Evolutionary conservation across 2,113 vertebrate genomes (phyloP).

Genomic region (Climacteris rufus): DNA sequence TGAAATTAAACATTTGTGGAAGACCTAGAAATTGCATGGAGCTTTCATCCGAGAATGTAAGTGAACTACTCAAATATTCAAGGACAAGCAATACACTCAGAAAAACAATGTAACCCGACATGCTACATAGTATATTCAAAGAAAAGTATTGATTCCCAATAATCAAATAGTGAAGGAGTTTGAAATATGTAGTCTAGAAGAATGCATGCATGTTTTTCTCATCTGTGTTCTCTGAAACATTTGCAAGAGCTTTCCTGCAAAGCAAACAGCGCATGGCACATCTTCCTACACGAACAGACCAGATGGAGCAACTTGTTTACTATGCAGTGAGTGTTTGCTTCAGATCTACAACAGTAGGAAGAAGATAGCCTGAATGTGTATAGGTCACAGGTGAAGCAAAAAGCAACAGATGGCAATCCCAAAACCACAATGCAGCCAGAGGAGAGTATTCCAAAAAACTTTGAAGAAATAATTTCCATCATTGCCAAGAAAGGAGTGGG

Average conservation of each 20-base stretch:
- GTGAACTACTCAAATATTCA: background rate
- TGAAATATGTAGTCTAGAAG: background rate
- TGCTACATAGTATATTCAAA: background rate
- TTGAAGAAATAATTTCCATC: background rate
- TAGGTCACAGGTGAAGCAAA: background rate
- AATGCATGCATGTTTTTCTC: background rate
- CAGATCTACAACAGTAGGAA: background rate
- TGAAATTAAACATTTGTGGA: background rate
- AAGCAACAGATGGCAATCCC: background rate
- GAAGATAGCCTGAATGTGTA: background rate
- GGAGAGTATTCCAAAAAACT: background rate
- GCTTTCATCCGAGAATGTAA: background rate
- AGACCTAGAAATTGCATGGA: background rate
- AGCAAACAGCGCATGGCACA: background rate
- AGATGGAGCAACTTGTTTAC: slow-evolving; percentile 21
- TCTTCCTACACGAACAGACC: background rate
- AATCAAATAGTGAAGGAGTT: background rate
- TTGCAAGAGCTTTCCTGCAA: background rate
- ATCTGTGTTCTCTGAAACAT: background rate
- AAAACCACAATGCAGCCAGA: background rate
- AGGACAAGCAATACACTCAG: background rate
- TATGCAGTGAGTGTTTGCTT: background rate
- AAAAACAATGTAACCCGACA: background rate
- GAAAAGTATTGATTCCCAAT: background rate
- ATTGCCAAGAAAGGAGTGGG: background rate